Percentiles rank a stretch among this genome's conserved stretches.
phyloP scores from a whole-genome alignment of 1,140 invertebrate species.

The Lepidurus arcticus region DNA sequence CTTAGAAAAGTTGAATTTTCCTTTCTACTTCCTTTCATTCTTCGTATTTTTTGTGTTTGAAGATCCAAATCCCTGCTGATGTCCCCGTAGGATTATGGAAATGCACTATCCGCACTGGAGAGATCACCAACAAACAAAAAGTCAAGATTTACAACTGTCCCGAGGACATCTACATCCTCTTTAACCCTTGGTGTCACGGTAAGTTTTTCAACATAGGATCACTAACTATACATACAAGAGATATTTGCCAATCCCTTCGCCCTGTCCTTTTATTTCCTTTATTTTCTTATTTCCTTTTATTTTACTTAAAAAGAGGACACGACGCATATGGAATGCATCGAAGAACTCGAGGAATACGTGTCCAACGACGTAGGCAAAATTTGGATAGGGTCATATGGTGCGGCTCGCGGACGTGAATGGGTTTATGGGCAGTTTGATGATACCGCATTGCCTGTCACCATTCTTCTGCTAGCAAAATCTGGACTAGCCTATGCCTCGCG shows the following conservation, averaged over 20 bases:
- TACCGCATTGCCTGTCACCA: conserved; percentile 56
- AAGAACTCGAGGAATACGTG: conserved; percentile 58
- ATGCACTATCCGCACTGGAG: conserved; percentile 53
- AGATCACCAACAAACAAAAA: conserved; percentile 34
- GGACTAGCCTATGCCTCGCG: conserved; percentile 56
- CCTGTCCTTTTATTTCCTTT: background rate
- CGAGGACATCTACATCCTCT: conserved; percentile 66
- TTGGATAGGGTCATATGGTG: conserved; percentile 62
- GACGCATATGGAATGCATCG: conserved; percentile 56
- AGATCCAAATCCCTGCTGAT: conserved; percentile 54
- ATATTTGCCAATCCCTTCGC: background rate
- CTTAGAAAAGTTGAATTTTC: background rate
- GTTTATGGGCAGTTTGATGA: conserved; percentile 69
- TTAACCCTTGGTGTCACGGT: conserved; percentile 78
- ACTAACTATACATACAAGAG: background rate
- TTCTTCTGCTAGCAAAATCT: conserved; percentile 58
- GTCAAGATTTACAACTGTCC: conserved; percentile 44
- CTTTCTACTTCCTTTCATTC: background rate
- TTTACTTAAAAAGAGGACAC: conserved; percentile 49
- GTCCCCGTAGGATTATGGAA: conserved; percentile 59
- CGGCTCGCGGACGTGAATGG: conserved; percentile 62
- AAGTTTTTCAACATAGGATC: background rate
- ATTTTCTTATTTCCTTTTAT: background rate
- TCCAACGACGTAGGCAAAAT: conserved; percentile 69
- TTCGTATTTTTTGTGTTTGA: conserved; percentile 25